phyloP scores from a whole-genome alignment of 1,140 invertebrate species.

The Mizuhopecten yessoensis region DNA sequence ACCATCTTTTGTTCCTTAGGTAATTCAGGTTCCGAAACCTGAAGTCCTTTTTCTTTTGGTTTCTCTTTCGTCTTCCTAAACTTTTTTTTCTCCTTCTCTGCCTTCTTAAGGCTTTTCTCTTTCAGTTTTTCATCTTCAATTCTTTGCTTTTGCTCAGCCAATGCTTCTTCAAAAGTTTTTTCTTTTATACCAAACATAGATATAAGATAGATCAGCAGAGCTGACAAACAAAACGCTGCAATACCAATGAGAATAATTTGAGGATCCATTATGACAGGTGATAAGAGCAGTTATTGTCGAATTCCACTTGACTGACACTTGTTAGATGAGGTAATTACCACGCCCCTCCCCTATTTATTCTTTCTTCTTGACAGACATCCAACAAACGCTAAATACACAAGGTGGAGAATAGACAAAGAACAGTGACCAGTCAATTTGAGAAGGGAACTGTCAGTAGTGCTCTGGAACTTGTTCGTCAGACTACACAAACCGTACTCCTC shows the following conservation, averaged over 20 bases:
- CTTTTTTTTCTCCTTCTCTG: conserved; percentile 85
- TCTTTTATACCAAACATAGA: conserved; percentile 79
- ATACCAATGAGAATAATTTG: conserved; percentile 77
- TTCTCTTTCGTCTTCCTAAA: conserved; percentile 70
- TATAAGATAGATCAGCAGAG: conserved; percentile 80
- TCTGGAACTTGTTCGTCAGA: conserved; percentile 30
- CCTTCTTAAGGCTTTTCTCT: conserved; percentile 82
- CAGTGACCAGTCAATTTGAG: neutral
- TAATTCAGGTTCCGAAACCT: conserved; percentile 66
- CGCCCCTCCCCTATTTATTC: conserved; percentile 59
- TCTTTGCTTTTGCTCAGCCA: conserved; percentile 88
- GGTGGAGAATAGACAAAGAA: neutral
- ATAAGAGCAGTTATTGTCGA: neutral
- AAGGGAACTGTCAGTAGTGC: neutral
- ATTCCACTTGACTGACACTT: conserved; percentile 42
- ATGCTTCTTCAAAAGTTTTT: conserved; percentile 89
- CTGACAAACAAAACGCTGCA: conserved; percentile 76
- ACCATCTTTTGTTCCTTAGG: conserved; percentile 78
- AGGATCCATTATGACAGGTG: conserved; percentile 70
- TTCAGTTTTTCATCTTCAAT: conserved; percentile 86
- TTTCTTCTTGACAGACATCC: neutral
- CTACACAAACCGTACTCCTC: conserved; percentile 18
- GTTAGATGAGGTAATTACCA: conserved; percentile 60
- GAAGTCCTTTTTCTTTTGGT: conserved; percentile 66
- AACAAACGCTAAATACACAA: neutral